Evolutionary conservation across 2,113 vertebrate genomes (phyloP).

Genomic region (Rallus limicola): DNA sequence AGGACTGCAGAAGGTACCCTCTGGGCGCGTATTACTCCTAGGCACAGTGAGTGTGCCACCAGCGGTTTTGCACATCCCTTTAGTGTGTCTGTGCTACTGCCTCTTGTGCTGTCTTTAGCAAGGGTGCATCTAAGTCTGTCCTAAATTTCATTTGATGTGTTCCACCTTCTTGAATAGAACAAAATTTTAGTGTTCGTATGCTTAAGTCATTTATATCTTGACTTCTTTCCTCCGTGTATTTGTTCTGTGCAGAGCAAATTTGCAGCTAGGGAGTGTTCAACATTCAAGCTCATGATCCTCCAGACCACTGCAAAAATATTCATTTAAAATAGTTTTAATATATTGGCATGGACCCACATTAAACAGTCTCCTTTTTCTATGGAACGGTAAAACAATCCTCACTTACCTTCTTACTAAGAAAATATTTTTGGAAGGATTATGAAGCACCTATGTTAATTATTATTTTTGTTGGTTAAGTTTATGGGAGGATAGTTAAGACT

Average conservation of each 20-base stretch:
- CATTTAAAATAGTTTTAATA: conserved; percentile 5
- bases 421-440: conserved; percentile 33
- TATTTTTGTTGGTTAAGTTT: conserved; percentile 48
- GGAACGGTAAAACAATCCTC: conserved; percentile 5
- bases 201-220: neutral
- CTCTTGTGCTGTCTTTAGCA: neutral
- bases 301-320: conserved; percentile 25
- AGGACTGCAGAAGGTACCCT: neutral
- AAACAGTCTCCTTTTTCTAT: neutral
- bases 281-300: neutral
- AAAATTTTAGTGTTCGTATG: neutral
- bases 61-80: neutral
- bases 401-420: conserved; percentile 22
- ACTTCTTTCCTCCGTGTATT: neutral
- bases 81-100: neutral
- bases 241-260: neutral
- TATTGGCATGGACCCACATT: neutral
- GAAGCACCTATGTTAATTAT: conserved; percentile 30
- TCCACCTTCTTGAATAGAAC: neutral
- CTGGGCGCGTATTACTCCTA: neutral
- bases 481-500: neutral
- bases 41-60: neutral
- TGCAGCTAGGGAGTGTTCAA: neutral
- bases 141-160: neutral
- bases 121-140: neutral